Base-by-base conservation (phyloP, 2,797 vertebrate species). In the Gallirallus australis region DNA sequence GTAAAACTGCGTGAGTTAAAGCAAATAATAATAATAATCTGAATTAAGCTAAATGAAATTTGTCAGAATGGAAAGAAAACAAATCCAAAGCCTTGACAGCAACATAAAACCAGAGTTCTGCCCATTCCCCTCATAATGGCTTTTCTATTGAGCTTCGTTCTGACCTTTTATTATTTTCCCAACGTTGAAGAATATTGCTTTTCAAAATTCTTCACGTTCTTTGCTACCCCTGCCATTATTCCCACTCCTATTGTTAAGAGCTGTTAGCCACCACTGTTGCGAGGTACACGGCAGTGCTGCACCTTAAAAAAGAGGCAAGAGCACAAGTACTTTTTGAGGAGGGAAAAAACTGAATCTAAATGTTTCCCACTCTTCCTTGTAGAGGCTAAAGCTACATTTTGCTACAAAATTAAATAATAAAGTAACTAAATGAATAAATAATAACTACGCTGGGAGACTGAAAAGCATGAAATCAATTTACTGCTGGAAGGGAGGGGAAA, bases 111-210 rank as follows among this genome's bases (percentile, higher is more conserved):
- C 79, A 96, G 91, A 95, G 85, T 91, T 96, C 95, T 93, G 80
- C 89, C 96, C 85, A 77, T 95, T 95, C 86, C 92, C 93, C 91
- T 95, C 91, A 94, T 85, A 97, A 97, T 89, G 69, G 91, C 89
- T 97, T 96, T 97, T 97, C 97, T 97, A 93, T 81, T 96, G 94
- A 92, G 40, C 87, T 96, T 97, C 77, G 25, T 89, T 95, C 93
- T 97, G 98, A 97, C 97, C 97, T 97, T 96, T 96, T 79, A 95
- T 97, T 97, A 95, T 94, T 95, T 97, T 96, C 84, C 90, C 95
- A 96, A 95, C 96, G 75, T 12, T 96, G 96, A 97, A 97, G 96
- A 97, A 96, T 90, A 97, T 68, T 97, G 96, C 92, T 94, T 97
- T 98, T 98, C 96, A 96, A 96, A 96, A 94, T 86, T 93, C 95